A percentile compares a stretch with the other conserved stretches of the same genome.
These are phyloP conservation scores for Keiferia lycopersicella DNA, from an alignment of 2,888 invertebrate species.

Conservation along the genomic window DNA sequence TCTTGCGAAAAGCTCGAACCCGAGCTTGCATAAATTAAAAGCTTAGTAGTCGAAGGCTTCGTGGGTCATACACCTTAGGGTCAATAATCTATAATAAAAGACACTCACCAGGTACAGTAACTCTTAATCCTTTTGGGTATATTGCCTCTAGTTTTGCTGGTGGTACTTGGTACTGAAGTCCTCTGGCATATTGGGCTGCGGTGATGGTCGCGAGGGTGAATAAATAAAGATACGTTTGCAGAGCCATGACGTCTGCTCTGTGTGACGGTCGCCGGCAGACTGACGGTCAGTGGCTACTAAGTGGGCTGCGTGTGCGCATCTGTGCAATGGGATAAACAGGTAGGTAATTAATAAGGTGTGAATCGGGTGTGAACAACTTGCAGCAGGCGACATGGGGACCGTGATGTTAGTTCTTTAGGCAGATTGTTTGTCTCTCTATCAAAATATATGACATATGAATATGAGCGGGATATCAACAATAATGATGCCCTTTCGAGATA, in stretches of 20 bases:
- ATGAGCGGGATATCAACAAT: too few species aligned
- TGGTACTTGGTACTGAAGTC: conserved; percentile 66
- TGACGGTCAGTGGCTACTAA: conserved; percentile 34
- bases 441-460: too few species aligned
- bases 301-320: conserved; percentile 43
- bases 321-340: conserved; percentile 29
- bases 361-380: too few species aligned
- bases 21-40: conserved; percentile 8
- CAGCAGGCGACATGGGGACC: too few species aligned
- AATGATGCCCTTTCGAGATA: too few species aligned
- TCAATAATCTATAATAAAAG: conserved; percentile 4
- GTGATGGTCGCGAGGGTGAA: conserved; percentile 39
- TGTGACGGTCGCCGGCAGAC: conserved; percentile 41
- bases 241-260: conserved; percentile 50
- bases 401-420: too few species aligned
- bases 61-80: conserved; percentile 12
- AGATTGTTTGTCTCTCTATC: too few species aligned
- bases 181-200: conserved; percentile 38
- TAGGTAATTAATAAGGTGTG: conserved; percentile 34
- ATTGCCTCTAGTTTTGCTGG: conserved; percentile 81
- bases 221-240: conserved; percentile 34
- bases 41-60: background rate
- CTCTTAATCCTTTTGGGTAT: conserved; percentile 81
- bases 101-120: conserved; percentile 79
- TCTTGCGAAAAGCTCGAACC: background rate